A percentile compares a stretch with the other conserved stretches of the same genome.
phyloP scores from a whole-genome alignment of 2,888 invertebrate species.

The Seira musarum region DNA sequence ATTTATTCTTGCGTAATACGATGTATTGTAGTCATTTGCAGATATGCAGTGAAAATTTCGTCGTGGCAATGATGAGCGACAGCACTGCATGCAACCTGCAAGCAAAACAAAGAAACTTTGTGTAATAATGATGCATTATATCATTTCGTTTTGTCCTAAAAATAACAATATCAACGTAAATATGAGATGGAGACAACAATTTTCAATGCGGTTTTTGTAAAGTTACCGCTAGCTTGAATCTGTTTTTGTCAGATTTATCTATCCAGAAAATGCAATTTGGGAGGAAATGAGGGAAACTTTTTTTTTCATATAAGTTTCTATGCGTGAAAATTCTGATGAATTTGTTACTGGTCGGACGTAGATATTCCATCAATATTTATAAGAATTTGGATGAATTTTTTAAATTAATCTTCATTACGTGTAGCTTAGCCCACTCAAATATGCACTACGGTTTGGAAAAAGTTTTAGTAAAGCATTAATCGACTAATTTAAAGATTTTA shows the following conservation, averaged over 20 bases:
- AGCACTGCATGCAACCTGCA: constrained; percentile 14
- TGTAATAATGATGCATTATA: constrained; percentile 6
- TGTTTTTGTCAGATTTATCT: constrained; percentile 18
- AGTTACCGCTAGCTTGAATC: background rate
- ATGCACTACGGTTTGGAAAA: too few species aligned
- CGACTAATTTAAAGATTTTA: too few species aligned
- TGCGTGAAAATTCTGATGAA: too few species aligned
- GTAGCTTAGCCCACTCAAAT: too few species aligned
- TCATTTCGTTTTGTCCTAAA: background rate
- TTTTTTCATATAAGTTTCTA: too few species aligned
- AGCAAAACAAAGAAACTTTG: background rate
- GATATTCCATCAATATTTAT: too few species aligned
- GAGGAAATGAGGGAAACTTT: background rate
- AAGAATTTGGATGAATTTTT: background rate
- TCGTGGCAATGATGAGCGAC: constrained; percentile 3
- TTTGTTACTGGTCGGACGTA: too few species aligned
- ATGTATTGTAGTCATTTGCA: too few species aligned
- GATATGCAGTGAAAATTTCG: too few species aligned
- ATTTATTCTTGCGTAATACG: background rate
- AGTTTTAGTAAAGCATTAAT: too few species aligned
- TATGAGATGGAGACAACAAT: background rate
- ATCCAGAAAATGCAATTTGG: background rate
- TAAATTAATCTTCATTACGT: constrained; percentile 2
- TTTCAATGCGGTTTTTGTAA: background rate
- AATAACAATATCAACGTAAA: background rate